A percentile compares a stretch with the other conserved stretches of the same genome.
Evolutionary conservation across 2,113 vertebrate genomes (phyloP).

Genomic region (Connochaetes taurinus): DNA sequence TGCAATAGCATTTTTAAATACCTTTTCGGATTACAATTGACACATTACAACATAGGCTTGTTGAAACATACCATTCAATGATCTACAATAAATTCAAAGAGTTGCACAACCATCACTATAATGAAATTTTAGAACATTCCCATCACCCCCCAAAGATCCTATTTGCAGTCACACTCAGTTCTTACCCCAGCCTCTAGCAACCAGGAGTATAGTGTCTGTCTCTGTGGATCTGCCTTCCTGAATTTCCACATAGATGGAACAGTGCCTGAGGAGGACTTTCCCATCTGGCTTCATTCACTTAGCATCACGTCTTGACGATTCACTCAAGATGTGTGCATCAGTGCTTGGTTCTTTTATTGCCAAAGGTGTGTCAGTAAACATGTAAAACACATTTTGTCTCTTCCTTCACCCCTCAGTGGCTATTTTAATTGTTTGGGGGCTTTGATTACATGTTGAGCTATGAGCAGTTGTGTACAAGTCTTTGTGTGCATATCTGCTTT

Average conservation of each 20-base stretch:
- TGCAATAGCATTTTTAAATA: background rate
- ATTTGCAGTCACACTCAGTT: background rate
- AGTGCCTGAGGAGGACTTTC: background rate
- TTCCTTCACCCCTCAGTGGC: background rate
- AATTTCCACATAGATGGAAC: background rate
- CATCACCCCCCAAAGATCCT: background rate
- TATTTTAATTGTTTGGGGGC: background rate
- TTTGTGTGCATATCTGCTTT: background rate
- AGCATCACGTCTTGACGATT: background rate
- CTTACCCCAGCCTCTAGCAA: background rate
- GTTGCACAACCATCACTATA: background rate
- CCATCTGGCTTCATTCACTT: background rate
- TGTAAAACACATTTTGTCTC: background rate
- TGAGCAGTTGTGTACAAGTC: background rate
- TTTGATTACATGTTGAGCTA: background rate
- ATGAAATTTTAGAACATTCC: background rate
- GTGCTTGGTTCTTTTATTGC: background rate
- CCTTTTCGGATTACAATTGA: background rate
- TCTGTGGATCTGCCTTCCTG: background rate
- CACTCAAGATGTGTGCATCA: background rate
- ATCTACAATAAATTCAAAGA: background rate
- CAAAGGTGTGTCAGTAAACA: background rate
- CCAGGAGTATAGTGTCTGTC: background rate
- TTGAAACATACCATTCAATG: background rate
- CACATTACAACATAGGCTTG: background rate